These are phyloP conservation scores for Gallinago solitaria DNA, from an alignment of 2,797 vertebrate genomes.

Conservation along the genomic window DNA sequence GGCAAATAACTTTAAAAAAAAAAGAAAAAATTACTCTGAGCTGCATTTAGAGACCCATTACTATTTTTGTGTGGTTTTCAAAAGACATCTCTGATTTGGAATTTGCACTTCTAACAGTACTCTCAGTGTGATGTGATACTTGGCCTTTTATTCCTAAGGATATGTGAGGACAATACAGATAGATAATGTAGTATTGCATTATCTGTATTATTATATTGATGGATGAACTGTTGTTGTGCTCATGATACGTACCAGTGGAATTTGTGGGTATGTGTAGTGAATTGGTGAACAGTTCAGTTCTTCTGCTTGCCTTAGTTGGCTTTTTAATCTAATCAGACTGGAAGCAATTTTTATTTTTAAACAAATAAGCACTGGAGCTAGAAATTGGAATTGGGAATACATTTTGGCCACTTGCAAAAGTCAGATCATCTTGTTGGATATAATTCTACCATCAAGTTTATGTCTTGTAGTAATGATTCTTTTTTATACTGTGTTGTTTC, in stretches of 20 bases:
- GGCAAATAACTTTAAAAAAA: background rate
- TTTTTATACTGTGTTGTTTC: background rate
- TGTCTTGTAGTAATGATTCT: fast-evolving
- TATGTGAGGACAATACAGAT: background rate
- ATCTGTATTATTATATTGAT: fast-evolving
- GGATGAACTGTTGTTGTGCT: background rate
- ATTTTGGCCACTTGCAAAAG: background rate
- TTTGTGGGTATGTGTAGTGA: background rate
- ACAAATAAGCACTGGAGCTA: background rate
- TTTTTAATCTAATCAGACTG: background rate
- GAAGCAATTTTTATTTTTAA: background rate
- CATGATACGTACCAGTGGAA: background rate
- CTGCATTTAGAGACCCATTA: background rate
- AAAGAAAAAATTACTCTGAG: background rate
- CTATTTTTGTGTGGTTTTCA: background rate
- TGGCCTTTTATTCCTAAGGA: background rate
- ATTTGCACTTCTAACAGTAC: background rate
- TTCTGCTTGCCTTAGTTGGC: background rate
- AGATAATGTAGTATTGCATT: background rate
- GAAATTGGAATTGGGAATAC: background rate
- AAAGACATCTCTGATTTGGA: background rate
- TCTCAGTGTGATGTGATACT: background rate
- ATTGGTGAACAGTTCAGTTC: background rate
- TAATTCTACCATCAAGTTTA: background rate
- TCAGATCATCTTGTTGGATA: background rate